Percentiles rank a stretch among this genome's conserved stretches.
phyloP scores from a whole-genome alignment of 2,113 vertebrate genomes.

The Eublepharis macularius region DNA sequence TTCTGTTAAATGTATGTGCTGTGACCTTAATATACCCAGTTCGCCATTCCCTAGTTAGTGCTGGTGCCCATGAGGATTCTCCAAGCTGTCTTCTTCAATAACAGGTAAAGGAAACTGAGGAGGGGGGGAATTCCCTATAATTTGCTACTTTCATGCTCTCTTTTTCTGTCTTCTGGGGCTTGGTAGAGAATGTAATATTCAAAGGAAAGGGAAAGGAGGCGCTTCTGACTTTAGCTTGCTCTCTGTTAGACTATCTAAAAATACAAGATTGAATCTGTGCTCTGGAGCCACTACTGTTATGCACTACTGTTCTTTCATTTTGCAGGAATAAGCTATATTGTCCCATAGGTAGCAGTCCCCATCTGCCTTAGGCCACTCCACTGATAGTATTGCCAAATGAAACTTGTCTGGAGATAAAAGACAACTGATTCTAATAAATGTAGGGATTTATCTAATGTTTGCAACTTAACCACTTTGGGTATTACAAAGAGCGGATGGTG shows the following conservation, averaged over 20 bases:
- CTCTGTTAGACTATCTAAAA: background rate
- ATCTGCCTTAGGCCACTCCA: background rate
- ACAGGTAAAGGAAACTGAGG: background rate
- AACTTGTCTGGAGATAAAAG: background rate
- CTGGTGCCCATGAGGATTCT: background rate
- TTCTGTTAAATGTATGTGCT: background rate
- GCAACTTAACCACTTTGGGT: background rate
- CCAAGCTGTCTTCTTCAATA: background rate
- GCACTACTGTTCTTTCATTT: background rate
- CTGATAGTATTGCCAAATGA: background rate
- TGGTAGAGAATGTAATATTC: background rate
- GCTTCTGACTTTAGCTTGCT: background rate
- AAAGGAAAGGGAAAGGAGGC: background rate
- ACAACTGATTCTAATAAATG: background rate
- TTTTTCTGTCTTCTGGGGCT: background rate
- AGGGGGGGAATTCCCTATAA: background rate
- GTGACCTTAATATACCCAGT: background rate
- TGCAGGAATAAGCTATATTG: background rate
- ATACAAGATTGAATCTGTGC: background rate
- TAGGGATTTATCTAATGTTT: background rate
- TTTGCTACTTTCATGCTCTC: background rate
- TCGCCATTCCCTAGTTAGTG: background rate
- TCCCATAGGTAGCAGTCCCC: background rate
- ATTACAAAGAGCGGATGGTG: too few relatives aligned
- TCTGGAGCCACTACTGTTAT: background rate